Evolutionary conservation across 2,113 vertebrate species (phyloP).

Genomic region (Bucco capensis): DNA sequence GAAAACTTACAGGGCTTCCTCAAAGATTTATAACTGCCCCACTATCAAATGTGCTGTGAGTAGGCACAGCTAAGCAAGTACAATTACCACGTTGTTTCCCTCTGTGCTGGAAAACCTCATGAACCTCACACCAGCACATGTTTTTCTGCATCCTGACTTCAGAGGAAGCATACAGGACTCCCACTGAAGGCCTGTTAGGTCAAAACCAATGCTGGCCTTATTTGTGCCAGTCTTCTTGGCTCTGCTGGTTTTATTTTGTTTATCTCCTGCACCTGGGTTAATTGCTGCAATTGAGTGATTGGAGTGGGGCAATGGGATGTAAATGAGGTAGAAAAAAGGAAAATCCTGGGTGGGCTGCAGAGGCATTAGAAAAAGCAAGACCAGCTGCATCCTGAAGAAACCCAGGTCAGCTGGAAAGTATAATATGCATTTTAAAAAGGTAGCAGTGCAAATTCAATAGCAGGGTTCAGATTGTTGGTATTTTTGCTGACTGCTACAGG

Average conservation of each 20-base stretch:
- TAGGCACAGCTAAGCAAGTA: background rate
- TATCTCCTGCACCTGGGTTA: conserved; percentile 47
- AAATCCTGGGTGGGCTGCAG: conserved; percentile 47
- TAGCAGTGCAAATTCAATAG: background rate
- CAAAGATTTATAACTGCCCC: background rate
- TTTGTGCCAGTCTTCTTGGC: background rate
- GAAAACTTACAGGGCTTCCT: background rate
- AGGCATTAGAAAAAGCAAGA: conserved; percentile 17
- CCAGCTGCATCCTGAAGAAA: conserved; percentile 58
- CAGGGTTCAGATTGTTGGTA: background rate
- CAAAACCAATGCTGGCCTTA: background rate
- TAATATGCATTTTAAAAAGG: background rate
- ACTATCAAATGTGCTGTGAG: background rate
- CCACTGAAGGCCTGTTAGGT: background rate
- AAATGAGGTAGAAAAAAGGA: background rate
- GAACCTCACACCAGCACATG: background rate
- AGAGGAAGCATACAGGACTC: background rate
- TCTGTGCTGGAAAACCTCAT: background rate
- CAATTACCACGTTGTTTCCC: background rate
- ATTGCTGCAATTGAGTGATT: conserved; percentile 33
- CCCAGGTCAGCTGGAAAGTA: background rate
- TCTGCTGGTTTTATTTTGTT: background rate
- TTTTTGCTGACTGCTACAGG: background rate
- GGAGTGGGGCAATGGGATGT: background rate
- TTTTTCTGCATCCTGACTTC: background rate